Conservation (phyloP, 2,888 invertebrate species). For the Plebejus argus region DNA sequence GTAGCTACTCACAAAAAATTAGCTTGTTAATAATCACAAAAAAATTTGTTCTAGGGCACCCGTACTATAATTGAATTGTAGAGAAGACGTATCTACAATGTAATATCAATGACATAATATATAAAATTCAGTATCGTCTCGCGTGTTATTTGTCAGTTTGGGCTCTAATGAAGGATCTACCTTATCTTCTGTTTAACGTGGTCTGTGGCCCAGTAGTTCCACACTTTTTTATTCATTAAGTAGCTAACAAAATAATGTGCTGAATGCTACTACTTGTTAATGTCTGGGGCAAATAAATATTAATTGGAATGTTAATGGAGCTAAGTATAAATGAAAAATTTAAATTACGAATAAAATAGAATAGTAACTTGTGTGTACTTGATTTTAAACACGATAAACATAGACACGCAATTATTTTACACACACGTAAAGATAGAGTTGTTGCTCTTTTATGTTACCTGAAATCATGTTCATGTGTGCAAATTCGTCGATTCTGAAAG, state of each 20-base stretch:
- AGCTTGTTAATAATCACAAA: no score
- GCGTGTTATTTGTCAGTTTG: conserved; percentile 11
- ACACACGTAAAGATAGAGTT: no score
- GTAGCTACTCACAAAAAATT: no score
- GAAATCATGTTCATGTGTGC: no score
- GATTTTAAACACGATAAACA: no score
- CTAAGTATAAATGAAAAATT: neutral
- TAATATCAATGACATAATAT: neutral
- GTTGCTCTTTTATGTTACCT: no score
- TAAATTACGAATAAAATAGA: no score
- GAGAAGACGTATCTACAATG: neutral
- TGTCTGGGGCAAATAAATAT: neutral
- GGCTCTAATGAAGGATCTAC: neutral
- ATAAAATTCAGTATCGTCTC: neutral
- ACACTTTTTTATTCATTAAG: neutral
- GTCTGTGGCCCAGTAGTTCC: neutral
- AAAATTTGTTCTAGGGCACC: no score
- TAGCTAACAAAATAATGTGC: neutral
- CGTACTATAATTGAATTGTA: no score
- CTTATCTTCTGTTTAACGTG: neutral
- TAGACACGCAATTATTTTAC: no score
- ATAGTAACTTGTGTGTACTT: no score
- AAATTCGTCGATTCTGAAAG: no score
- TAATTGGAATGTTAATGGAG: neutral
- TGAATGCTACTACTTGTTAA: neutral